Conservation (phyloP, 2,113 vertebrate genomes). For the Phaethornis superciliosus region DNA sequence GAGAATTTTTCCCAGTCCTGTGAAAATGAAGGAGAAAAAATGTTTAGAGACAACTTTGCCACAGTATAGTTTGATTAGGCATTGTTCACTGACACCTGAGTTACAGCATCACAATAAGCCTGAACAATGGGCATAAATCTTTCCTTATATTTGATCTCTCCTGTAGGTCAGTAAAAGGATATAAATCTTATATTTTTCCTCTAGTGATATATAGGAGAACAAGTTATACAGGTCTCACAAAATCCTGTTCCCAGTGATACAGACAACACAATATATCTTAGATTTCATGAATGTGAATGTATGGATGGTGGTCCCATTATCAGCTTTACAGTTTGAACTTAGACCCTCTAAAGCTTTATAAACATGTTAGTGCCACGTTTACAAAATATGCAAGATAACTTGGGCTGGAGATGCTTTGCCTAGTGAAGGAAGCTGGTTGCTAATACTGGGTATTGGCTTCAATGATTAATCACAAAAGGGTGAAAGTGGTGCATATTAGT, state of each 20-base stretch:
- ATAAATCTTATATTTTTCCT: not conserved
- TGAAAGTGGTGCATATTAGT: not conserved
- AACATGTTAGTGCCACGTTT: not conserved
- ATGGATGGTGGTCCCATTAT: not conserved
- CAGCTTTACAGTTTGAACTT: not conserved
- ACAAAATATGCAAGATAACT: not conserved
- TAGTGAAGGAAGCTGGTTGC: not conserved
- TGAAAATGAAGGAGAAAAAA: not conserved
- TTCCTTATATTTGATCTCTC: slow-evolving; percentile 5
- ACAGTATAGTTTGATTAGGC: not conserved
- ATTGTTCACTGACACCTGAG: not conserved
- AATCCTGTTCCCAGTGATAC: not conserved
- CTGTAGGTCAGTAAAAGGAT: not conserved
- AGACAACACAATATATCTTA: not conserved
- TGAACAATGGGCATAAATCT: not conserved
- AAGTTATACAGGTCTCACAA: not conserved
- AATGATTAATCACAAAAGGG: not conserved
- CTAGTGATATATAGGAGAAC: not conserved
- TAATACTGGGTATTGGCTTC: not conserved
- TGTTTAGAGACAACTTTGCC: not conserved
- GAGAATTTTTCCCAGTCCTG: not conserved
- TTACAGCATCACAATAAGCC: not conserved
- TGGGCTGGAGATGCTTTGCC: not conserved
- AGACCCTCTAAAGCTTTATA: not conserved
- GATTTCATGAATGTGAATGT: not conserved